Evolutionary conservation across 1,140 invertebrate genomes (phyloP).

Genomic region (Telenomus remus): DNA sequence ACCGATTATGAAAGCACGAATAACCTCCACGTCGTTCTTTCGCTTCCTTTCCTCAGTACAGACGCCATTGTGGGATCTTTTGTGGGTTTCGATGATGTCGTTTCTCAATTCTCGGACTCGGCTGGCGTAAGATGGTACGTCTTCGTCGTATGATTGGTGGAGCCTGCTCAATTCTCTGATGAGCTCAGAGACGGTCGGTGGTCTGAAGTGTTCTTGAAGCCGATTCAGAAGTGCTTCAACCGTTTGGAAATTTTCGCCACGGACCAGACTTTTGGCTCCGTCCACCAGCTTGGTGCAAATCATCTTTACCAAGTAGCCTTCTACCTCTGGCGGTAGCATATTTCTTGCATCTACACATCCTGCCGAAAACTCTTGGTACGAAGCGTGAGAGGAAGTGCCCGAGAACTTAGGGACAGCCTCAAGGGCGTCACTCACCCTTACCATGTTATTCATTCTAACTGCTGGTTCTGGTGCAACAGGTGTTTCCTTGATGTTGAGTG

Average conservation of each 20-base stretch:
- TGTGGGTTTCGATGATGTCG: neutral
- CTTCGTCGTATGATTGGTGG: neutral
- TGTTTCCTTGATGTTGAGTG: too few relatives aligned
- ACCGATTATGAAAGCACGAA: neutral
- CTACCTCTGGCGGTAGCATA: neutral
- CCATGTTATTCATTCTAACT: neutral
- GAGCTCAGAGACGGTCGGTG: neutral
- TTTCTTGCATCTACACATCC: constrained; percentile 3
- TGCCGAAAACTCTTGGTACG: neutral
- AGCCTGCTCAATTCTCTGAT: neutral
- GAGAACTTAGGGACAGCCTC: constrained; percentile 3
- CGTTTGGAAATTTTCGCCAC: neutral
- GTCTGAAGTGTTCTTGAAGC: neutral
- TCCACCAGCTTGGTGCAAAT: neutral
- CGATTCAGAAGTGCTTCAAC: neutral
- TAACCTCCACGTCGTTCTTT: neutral
- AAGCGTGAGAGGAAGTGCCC: neutral
- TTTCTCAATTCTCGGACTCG: neutral
- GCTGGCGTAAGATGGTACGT: neutral
- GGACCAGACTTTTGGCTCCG: neutral
- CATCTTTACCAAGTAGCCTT: neutral
- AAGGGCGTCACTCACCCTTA: neutral
- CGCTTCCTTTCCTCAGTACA: neutral
- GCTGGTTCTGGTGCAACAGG: too few relatives aligned
- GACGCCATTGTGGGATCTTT: neutral